Base-by-base conservation (phyloP, 1,140 invertebrate species). In the Drosophila carrolli region DNA sequence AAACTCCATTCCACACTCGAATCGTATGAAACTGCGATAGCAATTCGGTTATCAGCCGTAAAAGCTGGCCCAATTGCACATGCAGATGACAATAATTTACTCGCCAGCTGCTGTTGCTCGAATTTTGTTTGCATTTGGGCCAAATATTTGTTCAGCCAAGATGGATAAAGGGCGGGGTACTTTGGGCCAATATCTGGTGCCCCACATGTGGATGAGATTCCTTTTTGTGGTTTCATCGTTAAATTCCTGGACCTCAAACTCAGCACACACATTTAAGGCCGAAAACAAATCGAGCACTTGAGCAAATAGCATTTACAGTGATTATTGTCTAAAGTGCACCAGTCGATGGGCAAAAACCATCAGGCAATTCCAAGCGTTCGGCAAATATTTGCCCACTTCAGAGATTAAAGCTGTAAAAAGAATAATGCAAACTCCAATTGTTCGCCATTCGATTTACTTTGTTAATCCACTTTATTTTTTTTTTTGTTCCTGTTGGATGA, bases 61-160 rank as follows among this genome's bases (percentile, higher is more conserved):
- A 48, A 48, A 48, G 23, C 47, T 29, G 47, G 27, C 47, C 27
- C 63, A 66, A 65, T 40, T 48, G 60, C 29, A 63, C 13, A 60
- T 63, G 40, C 23, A 48, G 14, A 65, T 65, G 60, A 48, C 44
- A 66, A 67, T 66, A 66, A 67, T 62, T 55, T 61, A 59, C 44
- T 57, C 50, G 56, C 53, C 43, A 16, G n/a, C 46, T 47, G 53
- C 53, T 47, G 56, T 47, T 60, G 55, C 29, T 19, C 51, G 50
- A 59, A 81, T 60, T 66, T 53, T 80, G 78, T 81, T 81, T 81
- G 73, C 78, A 54, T 51, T 63, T 61, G 77, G 65, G 53, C 44
- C 77, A 78, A 75, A 80, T 80, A 75, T 80, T 80, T 80, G 77
- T 40, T 56, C 66, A 60, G 78, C 62, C 63, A 70, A 46, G 16